Conservation (phyloP, 2,888 invertebrate genomes). For the Sipha maydis region DNA sequence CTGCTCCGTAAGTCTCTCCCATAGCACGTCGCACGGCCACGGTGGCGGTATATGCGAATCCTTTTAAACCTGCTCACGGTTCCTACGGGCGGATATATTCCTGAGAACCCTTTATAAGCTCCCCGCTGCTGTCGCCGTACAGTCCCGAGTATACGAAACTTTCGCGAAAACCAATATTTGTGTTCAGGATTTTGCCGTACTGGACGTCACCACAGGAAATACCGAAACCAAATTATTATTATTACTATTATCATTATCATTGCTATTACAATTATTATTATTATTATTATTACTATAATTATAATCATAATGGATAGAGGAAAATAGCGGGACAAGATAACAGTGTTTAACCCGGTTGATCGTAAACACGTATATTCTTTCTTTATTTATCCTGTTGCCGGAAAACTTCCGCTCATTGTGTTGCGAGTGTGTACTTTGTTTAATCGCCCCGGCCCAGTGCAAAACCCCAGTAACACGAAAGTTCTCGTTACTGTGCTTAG, state of each 20-base stretch:
- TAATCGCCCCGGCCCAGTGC: constrained; percentile 16
- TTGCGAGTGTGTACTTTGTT: constrained; percentile 4
- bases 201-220: constrained; percentile 44
- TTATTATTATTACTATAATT: constrained; percentile 27
- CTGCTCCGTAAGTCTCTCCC: neutral
- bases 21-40: neutral
- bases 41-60: constrained; percentile 17
- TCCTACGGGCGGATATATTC: constrained; percentile 44
- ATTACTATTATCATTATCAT: neutral
- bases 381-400: constrained; percentile 18
- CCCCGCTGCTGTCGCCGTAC: constrained; percentile 20
- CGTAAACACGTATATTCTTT: constrained; percentile 15
- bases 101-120: constrained; percentile 60
- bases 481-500: neutral
- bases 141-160: constrained; percentile 36
- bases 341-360: constrained; percentile 2
- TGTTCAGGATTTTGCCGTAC: constrained; percentile 41
- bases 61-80: constrained; percentile 48
- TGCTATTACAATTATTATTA: neutral
- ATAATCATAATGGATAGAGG: constrained; percentile 40
- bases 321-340: constrained; percentile 34
- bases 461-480: neutral
- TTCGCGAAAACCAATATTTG: constrained; percentile 61
- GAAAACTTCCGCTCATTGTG: neutral
- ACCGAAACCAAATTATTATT: constrained; percentile 49